Percentiles rank a stretch among this genome's conserved stretches.
Conservation (phyloP, 2,888 invertebrate species). For the Thera britannica region DNA sequence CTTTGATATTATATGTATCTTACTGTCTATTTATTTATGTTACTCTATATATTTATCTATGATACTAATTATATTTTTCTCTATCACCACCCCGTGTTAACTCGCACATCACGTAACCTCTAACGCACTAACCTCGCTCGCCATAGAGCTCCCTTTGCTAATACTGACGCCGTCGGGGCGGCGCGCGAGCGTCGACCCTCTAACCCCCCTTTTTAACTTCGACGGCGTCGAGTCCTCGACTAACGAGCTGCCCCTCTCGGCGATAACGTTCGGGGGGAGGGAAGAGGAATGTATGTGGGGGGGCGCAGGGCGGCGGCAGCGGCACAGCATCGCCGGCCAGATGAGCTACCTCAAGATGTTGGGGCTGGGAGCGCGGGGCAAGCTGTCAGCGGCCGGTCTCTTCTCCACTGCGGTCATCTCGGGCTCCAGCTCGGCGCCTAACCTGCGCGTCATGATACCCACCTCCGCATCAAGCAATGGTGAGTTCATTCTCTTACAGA, state of each 20-base stretch:
- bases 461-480: constrained; percentile 89
- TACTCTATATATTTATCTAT: constrained; percentile 56
- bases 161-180: constrained; percentile 52
- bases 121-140: constrained; percentile 39
- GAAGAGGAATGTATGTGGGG: constrained; percentile 67
- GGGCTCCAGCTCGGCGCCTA: constrained; percentile 96
- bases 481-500: constrained; percentile 69
- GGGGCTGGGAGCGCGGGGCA: constrained; percentile 87
- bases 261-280: constrained; percentile 76
- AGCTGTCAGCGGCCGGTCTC: constrained; percentile 91
- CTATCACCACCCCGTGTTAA: constrained; percentile 58
- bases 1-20: constrained; percentile 56
- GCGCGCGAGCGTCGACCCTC: constrained; percentile 57
- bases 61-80: constrained; percentile 65
- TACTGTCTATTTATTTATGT: constrained; percentile 46
- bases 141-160: constrained; percentile 47
- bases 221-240: constrained; percentile 86
- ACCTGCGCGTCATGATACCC: constrained; percentile 94
- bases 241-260: constrained; percentile 88
- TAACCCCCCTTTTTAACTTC: constrained; percentile 71
- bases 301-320: constrained; percentile 91
- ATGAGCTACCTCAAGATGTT: constrained; percentile 97
- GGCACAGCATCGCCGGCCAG: constrained; percentile 98
- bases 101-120: constrained; percentile 63
- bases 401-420: constrained; percentile 98